phyloP scores from a whole-genome alignment of 1,140 invertebrate genomes.

The Drosophila miranda region DNA sequence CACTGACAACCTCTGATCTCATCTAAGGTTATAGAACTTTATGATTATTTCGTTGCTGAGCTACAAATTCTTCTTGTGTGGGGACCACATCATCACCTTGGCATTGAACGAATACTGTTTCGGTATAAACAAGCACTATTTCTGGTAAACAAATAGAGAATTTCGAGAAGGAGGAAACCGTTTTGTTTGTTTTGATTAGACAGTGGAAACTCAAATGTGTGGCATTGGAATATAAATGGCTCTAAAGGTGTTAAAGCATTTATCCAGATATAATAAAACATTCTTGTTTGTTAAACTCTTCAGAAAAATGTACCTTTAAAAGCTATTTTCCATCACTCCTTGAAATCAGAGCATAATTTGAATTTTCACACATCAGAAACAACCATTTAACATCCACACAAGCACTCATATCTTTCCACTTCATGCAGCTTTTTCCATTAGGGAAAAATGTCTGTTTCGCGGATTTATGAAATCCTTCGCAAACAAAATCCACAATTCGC shows the following conservation, averaged over 20 bases:
- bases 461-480: conserved; percentile 15
- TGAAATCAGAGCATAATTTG: background rate
- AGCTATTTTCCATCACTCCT: background rate
- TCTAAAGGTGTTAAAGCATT: no score
- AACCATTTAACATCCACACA: no score
- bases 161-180: conserved; percentile 3
- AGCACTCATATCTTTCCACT: conserved; percentile 9
- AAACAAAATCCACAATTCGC: conserved; percentile 23
- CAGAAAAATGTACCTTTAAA: background rate
- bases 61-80: background rate
- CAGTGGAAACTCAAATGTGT: background rate
- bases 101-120: conserved; percentile 10
- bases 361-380: no score
- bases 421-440: conserved; percentile 26
- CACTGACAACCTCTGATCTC: conserved; percentile 30
- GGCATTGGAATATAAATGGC: no score
- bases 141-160: conserved; percentile 8
- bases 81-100: conserved; percentile 14
- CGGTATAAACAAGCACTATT: conserved; percentile 19
- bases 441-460: conserved; percentile 16
- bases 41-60: background rate
- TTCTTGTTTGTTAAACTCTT: background rate
- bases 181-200: background rate
- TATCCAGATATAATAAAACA: background rate
- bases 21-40: conserved; percentile 26